Conservation (phyloP, 1,140 invertebrate species). For the Tribolium madens region DNA sequence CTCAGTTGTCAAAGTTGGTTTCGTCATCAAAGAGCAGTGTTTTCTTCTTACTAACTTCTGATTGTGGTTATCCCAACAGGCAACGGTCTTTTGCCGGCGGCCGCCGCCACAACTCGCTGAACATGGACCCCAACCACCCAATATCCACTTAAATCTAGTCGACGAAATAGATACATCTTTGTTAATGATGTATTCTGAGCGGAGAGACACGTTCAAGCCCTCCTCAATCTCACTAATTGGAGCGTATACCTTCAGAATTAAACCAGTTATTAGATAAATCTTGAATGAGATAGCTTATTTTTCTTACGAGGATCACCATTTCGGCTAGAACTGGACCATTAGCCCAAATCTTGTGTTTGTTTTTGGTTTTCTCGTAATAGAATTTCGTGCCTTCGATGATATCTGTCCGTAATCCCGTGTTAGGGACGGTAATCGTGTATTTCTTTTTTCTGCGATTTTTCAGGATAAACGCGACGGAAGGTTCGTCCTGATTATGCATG, state of each 20-base stretch:
- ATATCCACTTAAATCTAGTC: slow-evolving; percentile 68
- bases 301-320: slow-evolving; percentile 71
- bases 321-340: slow-evolving; percentile 71
- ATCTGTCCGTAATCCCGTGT: slow-evolving; percentile 57
- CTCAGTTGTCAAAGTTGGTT: slow-evolving; percentile 65
- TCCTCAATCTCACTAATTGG: slow-evolving; percentile 46
- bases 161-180: slow-evolving; percentile 61
- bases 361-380: slow-evolving; percentile 67
- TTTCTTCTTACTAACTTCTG: slow-evolving; percentile 67
- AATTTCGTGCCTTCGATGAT: slow-evolving; percentile 70
- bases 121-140: slow-evolving; percentile 71
- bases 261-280: slow-evolving; percentile 18
- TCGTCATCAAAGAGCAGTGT: slow-evolving; percentile 66
- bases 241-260: slow-evolving; percentile 40
- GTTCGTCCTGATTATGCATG: slow-evolving; percentile 42
- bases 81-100: slow-evolving; percentile 65
- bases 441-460: slow-evolving; percentile 64
- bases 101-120: slow-evolving; percentile 71
- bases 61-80: slow-evolving; percentile 68
- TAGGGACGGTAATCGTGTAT: slow-evolving; percentile 61
- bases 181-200: slow-evolving; percentile 63
- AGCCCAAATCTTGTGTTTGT: slow-evolving; percentile 68
- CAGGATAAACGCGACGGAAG: slow-evolving; percentile 63
- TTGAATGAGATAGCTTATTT: neutral
- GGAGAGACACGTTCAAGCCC: slow-evolving; percentile 60